Evolutionary conservation across 2,888 invertebrate species (phyloP).

Genomic region (Habrosyne pyritoides): DNA sequence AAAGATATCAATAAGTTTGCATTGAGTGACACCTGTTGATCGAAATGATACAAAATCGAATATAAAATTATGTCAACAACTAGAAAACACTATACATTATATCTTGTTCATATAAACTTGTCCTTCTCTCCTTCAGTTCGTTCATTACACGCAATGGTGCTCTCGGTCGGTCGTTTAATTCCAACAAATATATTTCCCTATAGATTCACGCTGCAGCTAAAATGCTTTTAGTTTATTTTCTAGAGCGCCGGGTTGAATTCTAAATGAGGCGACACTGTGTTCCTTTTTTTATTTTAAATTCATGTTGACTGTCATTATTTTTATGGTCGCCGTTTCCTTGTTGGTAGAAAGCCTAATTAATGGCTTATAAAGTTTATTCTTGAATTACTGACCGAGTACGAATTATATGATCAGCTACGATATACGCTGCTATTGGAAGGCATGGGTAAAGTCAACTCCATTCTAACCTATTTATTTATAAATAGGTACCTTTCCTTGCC

Average conservation of each 20-base stretch:
- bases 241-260: slow-evolving; percentile 43
- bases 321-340: slow-evolving; percentile 14
- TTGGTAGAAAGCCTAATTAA: not conserved
- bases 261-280: slow-evolving; percentile 42
- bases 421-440: too few species aligned
- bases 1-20: too few species aligned
- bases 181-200: slow-evolving; percentile 47
- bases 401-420: too few species aligned
- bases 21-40: too few species aligned
- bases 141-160: slow-evolving; percentile 29
- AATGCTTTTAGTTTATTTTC: slow-evolving; percentile 44
- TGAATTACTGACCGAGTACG: not conserved
- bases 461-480: too few species aligned
- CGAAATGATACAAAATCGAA: too few species aligned
- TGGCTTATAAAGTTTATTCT: not conserved
- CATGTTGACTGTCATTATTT: slow-evolving; percentile 13
- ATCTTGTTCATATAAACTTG: not conserved
- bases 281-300: not conserved
- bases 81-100: not conserved
- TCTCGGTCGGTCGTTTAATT: slow-evolving; percentile 37
- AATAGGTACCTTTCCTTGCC: too few species aligned
- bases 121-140: too few species aligned
- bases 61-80: too few species aligned
- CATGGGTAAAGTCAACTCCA: too few species aligned
- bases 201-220: slow-evolving; percentile 39